These are phyloP conservation scores for Calliphora vicina DNA, from an alignment of 1,140 invertebrate species.

Conservation along the genomic window DNA sequence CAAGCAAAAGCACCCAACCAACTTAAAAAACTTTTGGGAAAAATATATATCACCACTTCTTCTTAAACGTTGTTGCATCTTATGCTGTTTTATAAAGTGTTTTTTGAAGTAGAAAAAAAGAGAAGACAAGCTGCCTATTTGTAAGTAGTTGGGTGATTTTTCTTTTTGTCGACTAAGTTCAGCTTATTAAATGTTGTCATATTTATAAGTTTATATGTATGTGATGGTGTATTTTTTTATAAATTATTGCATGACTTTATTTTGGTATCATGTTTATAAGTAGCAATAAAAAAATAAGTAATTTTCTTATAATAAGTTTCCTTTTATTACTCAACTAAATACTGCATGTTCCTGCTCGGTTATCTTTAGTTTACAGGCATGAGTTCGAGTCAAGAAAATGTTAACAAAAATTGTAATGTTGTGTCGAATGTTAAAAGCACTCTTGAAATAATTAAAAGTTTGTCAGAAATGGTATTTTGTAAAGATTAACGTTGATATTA, in stretches of 20 bases:
- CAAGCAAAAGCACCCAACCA: not conserved
- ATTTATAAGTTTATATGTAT: not conserved
- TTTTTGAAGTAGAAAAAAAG: not conserved
- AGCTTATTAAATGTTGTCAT: conserved; percentile 33
- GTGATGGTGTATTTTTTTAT: not conserved
- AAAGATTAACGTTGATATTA: no score
- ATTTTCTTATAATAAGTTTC: conserved; percentile 2
- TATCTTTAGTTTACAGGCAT: conserved; percentile 36
- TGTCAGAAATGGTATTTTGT: no score
- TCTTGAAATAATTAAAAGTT: not conserved
- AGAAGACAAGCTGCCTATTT: not conserved
- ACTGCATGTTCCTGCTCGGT: conserved; percentile 30
- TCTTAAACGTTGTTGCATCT: not conserved
- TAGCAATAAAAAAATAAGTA: not conserved
- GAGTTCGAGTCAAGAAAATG: not conserved
- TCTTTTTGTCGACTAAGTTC: not conserved
- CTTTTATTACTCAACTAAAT: conserved; percentile 26
- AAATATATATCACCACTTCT: no score
- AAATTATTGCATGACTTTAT: conserved; percentile 24
- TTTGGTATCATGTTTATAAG: conserved; percentile 27
- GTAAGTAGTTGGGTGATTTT: not conserved
- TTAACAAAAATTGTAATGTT: not conserved
- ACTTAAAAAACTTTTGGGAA: not conserved
- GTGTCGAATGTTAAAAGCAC: not conserved
- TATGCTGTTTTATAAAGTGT: not conserved